Evolutionary conservation across 2,113 vertebrate genomes (phyloP).

Genomic region (Stercorarius parasiticus): DNA sequence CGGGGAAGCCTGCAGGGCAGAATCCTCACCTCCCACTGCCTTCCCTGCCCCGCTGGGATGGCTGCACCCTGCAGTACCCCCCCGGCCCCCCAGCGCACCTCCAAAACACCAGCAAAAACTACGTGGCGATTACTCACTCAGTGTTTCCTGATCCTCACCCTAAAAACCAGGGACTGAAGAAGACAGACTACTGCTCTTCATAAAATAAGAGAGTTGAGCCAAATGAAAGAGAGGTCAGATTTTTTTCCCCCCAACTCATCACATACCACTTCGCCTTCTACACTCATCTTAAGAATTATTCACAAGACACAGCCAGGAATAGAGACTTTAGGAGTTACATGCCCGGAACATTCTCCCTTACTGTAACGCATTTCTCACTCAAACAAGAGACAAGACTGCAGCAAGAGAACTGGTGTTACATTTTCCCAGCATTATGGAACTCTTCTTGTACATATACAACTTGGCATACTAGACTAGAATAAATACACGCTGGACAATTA

Average conservation of each 20-base stretch:
- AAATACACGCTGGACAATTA: not conserved
- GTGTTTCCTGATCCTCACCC: not conserved
- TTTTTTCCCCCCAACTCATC: not conserved
- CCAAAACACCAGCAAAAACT: not conserved
- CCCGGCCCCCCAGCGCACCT: rapidly evolving
- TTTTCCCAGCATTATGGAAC: not conserved
- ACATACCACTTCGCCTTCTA: not conserved
- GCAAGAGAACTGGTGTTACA: not conserved
- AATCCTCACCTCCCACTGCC: not conserved
- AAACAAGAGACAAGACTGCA: not conserved
- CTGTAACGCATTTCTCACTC: not conserved
- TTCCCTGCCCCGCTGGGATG: no score
- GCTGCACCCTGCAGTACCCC: not conserved
- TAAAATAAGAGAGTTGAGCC: no score
- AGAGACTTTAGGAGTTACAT: not conserved
- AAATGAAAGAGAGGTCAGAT: not conserved
- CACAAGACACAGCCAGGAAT: not conserved
- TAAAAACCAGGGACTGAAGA: not conserved
- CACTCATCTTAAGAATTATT: not conserved
- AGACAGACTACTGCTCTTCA: not conserved
- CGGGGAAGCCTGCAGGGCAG: not conserved
- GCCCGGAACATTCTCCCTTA: not conserved
- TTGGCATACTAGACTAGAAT: not conserved
- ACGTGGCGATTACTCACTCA: rapidly evolving
- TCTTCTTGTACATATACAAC: not conserved